Percentiles rank a stretch among this genome's conserved stretches.
Evolutionary conservation across 1,140 invertebrate genomes (phyloP).

Genomic region (Sitophilus oryzae): DNA sequence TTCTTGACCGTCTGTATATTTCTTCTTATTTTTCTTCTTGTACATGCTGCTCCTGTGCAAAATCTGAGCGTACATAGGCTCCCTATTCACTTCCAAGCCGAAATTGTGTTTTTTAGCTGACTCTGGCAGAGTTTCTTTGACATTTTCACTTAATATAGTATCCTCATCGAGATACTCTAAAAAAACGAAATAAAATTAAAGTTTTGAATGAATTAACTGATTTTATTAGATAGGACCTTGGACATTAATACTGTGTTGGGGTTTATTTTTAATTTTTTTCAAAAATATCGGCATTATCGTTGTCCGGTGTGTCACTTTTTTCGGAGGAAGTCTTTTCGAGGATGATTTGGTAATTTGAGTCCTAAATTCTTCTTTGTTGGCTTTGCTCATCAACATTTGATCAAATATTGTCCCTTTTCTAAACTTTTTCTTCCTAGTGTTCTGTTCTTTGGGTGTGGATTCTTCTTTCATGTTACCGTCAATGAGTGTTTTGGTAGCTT

Average conservation of each 20-base stretch:
- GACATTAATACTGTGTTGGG: not conserved
- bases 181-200: not conserved
- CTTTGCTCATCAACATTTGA: conserved; percentile 7
- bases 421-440: not conserved
- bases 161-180: not conserved
- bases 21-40: not conserved
- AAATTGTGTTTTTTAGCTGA: not conserved
- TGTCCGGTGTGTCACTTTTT: conserved; percentile 5
- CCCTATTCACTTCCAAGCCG: not conserved
- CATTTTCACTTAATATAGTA: not conserved
- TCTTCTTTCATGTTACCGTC: no score
- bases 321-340: no score
- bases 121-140: not conserved
- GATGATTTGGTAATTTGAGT: conserved; percentile 2
- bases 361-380: not conserved
- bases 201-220: not conserved
- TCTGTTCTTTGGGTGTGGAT: not conserved
- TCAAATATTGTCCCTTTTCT: conserved; percentile 10
- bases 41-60: conserved; percentile 4
- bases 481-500: conserved; percentile 4
- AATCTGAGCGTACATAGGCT: conserved; percentile 6
- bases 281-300: conserved; percentile 27
- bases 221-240: not conserved
- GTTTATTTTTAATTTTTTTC: conserved; percentile 17
- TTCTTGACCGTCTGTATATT: no score